Evolutionary conservation across 2,888 invertebrate species (phyloP).

Genomic region (Drosophila meridiana): DNA sequence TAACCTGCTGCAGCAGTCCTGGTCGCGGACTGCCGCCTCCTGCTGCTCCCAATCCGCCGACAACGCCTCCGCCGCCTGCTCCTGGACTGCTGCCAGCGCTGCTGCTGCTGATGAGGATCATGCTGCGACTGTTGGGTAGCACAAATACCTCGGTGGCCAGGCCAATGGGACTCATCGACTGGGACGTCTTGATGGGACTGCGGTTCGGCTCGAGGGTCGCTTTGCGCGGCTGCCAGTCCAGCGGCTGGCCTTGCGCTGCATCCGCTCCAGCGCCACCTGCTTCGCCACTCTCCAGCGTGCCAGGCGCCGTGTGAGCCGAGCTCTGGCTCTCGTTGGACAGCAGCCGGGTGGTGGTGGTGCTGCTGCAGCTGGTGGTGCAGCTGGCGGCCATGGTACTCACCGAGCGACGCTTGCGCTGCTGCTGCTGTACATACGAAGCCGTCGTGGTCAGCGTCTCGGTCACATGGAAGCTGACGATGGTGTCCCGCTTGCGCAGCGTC

Average conservation of each 20-base stretch:
- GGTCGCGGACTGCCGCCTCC: constrained; percentile 53
- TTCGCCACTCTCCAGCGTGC: constrained; percentile 48
- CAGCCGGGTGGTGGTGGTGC: constrained; percentile 46
- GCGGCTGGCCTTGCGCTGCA: neutral
- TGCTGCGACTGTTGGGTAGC: constrained; percentile 84
- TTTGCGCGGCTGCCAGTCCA: constrained; percentile 72
- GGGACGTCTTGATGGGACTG: constrained; percentile 83
- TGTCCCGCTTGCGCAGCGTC: constrained; percentile 77
- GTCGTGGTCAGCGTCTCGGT: constrained; percentile 70
- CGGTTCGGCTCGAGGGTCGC: constrained; percentile 77
- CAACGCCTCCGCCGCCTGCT: constrained; percentile 23
- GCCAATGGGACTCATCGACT: constrained; percentile 83
- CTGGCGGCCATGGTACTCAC: constrained; percentile 60
- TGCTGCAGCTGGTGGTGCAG: constrained; percentile 46
- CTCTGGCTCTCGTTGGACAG: constrained; percentile 66
- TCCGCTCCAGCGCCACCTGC: neutral
- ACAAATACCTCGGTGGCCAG: constrained; percentile 75
- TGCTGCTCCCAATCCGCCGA: neutral
- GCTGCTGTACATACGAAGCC: constrained; percentile 35
- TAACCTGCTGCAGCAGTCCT: constrained; percentile 75
- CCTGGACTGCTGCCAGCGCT: constrained; percentile 24
- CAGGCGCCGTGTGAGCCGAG: constrained; percentile 62
- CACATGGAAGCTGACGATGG: constrained; percentile 75
- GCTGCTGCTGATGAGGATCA: constrained; percentile 80
- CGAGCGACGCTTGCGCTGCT: constrained; percentile 68